A percentile compares a stretch with the other conserved stretches of the same genome.
Conservation (phyloP, 2,797 vertebrate genomes). For the Leptoclinus maculatus region DNA sequence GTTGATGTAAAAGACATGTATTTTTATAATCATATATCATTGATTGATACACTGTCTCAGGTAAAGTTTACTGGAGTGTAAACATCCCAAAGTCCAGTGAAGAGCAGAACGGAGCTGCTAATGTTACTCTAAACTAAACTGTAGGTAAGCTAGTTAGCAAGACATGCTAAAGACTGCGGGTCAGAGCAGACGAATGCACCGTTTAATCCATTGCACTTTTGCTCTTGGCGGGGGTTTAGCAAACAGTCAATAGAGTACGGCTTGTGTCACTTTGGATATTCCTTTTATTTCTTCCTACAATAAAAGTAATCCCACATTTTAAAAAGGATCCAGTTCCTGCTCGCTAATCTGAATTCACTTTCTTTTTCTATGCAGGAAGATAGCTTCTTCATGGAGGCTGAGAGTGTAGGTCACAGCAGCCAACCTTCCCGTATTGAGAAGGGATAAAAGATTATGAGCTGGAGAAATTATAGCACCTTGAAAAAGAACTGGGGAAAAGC, state of each 20-base stretch:
- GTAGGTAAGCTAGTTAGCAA: background rate
- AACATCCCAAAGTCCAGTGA: background rate
- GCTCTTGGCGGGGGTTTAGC: background rate
- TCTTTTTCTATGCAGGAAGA: conserved; percentile 34
- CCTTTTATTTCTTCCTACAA: conserved; percentile 13
- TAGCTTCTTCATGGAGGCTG: conserved; percentile 40
- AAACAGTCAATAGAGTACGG: background rate
- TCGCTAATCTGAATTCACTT: conserved; percentile 52
- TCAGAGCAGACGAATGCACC: background rate
- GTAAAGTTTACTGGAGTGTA: background rate
- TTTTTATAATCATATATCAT: background rate
- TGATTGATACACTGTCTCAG: background rate
- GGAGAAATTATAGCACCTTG: conserved; percentile 67
- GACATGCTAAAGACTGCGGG: background rate
- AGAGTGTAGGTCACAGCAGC: conserved; percentile 62
- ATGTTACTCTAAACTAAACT: background rate
- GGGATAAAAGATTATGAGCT: conserved; percentile 70
- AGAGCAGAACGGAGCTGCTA: background rate
- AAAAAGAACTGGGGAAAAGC: conserved; percentile 49
- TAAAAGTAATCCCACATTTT: conserved; percentile 46
- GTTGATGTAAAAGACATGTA: background rate
- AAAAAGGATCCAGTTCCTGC: conserved; percentile 32
- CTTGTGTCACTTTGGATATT: conserved; percentile 27
- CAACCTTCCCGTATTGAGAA: conserved; percentile 57
- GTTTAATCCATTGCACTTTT: conserved; percentile 3